Base-by-base conservation (phyloP, 2,797 vertebrate species). In the Cyclopterus lumpus region DNA sequence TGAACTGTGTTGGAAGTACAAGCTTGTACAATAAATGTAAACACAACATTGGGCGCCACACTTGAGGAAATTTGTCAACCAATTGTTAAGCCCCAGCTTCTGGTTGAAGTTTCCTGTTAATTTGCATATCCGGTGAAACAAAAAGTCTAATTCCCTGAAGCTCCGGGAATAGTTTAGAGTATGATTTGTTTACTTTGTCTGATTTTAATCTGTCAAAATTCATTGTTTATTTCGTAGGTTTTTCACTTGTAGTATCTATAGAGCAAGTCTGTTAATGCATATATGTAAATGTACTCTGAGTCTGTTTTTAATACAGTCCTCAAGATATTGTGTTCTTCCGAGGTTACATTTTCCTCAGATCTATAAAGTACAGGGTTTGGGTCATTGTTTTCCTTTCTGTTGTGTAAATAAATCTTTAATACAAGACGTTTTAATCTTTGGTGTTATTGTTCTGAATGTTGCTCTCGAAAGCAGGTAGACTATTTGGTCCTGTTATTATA, bases 371-470 rank as follows among this genome's bases (percentile, higher is more conserved):
- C 46, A 75, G 44, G 66, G 54, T 77, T 74, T 70, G 53, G 65
- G 64, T 76, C 49, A 14, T 32, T 75, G 30, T 73, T 76, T 48
- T 84, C 42, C 15, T 71, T 11, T 73, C 75, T 73, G 36, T 69
- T 61, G 67, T 88, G 77, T 86, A 87, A 92, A 89, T 92, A 92
- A 88, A 92, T 53, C 70, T 90, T 87, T 81, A 84, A 48, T 87
- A 86, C 54, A 76, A 77, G 44, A 73, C 1, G 18, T 54, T 32
- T 36, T 2, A 6, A 14, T 12, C 8, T 66, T 32, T 54, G 55
- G 2, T 63, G 48, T 28, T 55, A 1, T 44, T 76, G 76, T 24
- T 75, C 20, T 53, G 4, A 24, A 20, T 32, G 7, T 30, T 46
- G 3, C 11, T 48, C n/a, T 58, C 2, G 26, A 12, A 42, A 70